phyloP scores from a whole-genome alignment of 2,113 vertebrate genomes.

The Pomatorhinus ruficollis region DNA sequence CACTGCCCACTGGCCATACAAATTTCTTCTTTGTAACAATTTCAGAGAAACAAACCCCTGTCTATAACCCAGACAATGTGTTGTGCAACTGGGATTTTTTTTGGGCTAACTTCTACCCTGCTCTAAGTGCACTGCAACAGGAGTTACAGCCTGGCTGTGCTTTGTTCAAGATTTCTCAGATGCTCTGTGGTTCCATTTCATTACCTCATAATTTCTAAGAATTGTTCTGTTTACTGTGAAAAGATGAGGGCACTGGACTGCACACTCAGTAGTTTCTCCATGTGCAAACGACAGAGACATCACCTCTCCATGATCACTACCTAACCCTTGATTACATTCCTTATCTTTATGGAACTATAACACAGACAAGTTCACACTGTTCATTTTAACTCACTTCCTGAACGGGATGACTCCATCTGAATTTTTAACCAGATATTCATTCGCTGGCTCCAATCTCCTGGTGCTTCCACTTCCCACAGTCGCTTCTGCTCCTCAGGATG shows the following conservation, averaged over 20 bases:
- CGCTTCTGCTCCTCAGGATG: conserved; percentile 73
- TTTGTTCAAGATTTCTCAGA: conserved; percentile 39
- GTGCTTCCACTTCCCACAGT: conserved; percentile 89
- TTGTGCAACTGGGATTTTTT: conserved; percentile 7
- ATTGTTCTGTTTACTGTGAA: conserved; percentile 9
- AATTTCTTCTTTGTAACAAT: conserved; percentile 26
- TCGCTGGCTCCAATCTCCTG: conserved; percentile 84
- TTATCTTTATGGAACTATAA: neutral
- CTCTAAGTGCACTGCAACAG: neutral
- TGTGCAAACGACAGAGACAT: neutral
- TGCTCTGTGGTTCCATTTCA: neutral
- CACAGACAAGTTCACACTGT: neutral
- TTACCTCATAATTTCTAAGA: conserved; percentile 50
- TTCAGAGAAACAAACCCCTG: neutral
- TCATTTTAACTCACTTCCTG: conserved; percentile 62
- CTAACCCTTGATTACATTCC: neutral
- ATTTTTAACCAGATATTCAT: conserved; percentile 89
- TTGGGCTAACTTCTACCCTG: neutral
- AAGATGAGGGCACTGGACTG: neutral
- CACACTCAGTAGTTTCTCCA: neutral
- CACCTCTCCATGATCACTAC: neutral
- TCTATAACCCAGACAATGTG: neutral
- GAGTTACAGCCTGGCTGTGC: neutral
- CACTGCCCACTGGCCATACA: conserved; percentile 4
- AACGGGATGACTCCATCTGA: conserved; percentile 67